phyloP scores from a whole-genome alignment of 1,140 invertebrate species.

The Oreohelix idahoensis region DNA sequence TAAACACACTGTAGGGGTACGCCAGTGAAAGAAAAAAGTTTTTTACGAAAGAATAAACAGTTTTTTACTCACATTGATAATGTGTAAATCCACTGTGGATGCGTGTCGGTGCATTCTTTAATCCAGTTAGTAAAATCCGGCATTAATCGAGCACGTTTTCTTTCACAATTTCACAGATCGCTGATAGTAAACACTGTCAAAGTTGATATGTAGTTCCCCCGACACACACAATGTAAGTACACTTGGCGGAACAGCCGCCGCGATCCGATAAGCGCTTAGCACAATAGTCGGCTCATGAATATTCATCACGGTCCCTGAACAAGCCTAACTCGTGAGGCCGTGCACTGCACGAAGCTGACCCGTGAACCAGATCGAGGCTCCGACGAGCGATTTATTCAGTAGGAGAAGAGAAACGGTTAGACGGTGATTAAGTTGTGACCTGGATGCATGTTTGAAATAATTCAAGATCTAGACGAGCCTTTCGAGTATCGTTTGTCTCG shows the following conservation, averaged over 20 bases:
- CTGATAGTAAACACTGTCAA: background rate
- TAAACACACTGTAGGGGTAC: too few relatives aligned
- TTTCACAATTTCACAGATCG: background rate
- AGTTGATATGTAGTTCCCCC: background rate
- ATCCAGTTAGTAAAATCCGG: background rate
- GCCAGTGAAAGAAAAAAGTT: too few relatives aligned
- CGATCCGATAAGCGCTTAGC: slow-evolving; percentile 4
- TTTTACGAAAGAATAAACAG: too few relatives aligned
- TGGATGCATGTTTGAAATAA: background rate
- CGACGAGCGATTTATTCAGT: background rate
- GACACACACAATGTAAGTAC: background rate
- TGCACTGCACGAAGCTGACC: slow-evolving; percentile 11
- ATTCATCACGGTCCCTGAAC: background rate
- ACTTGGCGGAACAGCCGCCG: background rate
- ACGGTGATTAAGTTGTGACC: background rate
- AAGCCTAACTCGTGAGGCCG: background rate
- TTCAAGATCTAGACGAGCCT: background rate
- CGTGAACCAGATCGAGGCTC: background rate
- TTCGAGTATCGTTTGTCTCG: background rate
- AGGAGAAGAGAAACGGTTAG: background rate
- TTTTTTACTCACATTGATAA: background rate
- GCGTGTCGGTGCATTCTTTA: background rate
- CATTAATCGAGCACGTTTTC: background rate
- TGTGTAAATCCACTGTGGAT: background rate
- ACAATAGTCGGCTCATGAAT: background rate